Evolutionary conservation across 2,113 vertebrate genomes (phyloP), one percentile per base, ranked within the genome.

Genomic region (Dinomys branickii): DNA sequence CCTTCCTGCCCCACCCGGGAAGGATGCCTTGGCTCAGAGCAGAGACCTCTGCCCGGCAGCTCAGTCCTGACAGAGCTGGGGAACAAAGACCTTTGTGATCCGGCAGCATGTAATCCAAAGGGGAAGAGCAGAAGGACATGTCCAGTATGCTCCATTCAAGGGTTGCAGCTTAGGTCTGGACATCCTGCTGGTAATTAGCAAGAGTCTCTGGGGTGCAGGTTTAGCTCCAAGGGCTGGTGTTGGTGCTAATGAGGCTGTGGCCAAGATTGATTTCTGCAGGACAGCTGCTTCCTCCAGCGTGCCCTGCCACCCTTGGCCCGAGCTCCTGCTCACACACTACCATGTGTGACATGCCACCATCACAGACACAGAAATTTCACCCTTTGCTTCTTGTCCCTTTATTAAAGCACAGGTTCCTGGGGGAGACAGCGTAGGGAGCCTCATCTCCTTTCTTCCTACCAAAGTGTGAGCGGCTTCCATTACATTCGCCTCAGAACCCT

Each of bases 171-270:
- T n/a, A 1, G n/a, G 47, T 44, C 61, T 71, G 77, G 77, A 93
- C 80, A 95, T 69, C 65, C 84, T 77, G 67, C 47, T 0, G 2
- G 77, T 61, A 30, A 91, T 80, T 28, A 80, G 58, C 96, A 69
- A 82, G 87, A 58, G 65, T 52, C 73, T 85, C 95, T 73, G 85
- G 35, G 77, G 30, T 47, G 4, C n/a, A 16, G 50, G 7, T 9
- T 84, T 61, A 47, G 94, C 77, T 65, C 54, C 19, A 8, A 0
- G 20, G 58, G 50, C 59, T 8, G 38, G 63, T 2, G 20, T 8
- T 26, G 28, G 67, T 59, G 47, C 77, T 87, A 59, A 63, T 0
- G 63, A 82, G 69, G 89, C 91, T 33, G 22, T 35, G 69, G 83
- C 75, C 2, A 0, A 4, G 56, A 30, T 3, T 69, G 85, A 75